phyloP scores from a whole-genome alignment of 2,888 invertebrate species.

The Drosophila robusta region DNA sequence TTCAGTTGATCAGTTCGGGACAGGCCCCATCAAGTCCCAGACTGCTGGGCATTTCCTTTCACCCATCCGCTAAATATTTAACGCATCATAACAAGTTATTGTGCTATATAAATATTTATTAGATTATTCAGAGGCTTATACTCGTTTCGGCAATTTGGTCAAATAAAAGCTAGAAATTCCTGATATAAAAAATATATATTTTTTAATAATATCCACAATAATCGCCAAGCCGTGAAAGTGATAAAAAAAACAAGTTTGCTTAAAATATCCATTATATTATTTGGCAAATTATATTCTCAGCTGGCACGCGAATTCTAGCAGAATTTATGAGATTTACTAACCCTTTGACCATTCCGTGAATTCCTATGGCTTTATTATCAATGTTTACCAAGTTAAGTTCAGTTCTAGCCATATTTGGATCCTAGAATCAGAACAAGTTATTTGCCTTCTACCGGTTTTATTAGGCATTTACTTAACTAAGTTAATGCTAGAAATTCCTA shows the following conservation, averaged over 20 bases:
- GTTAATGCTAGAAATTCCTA: constrained; percentile 50
- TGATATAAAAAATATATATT: constrained; percentile 31
- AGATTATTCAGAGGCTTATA: constrained; percentile 36
- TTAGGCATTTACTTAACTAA: constrained; percentile 41
- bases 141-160: constrained; percentile 34
- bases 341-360: background rate
- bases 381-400: constrained; percentile 2
- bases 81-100: constrained; percentile 34
- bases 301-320: constrained; percentile 34
- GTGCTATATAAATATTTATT: constrained; percentile 40
- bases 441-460: constrained; percentile 34
- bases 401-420: constrained; percentile 9
- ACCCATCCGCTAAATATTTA: constrained; percentile 1
- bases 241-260: constrained; percentile 21
- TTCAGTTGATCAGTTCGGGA: constrained; percentile 3
- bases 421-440: constrained; percentile 42
- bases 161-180: constrained; percentile 51
- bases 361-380: background rate
- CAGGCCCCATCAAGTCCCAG: background rate
- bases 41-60: constrained; percentile 12
- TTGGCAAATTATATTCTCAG: constrained; percentile 9
- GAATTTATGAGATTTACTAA: background rate
- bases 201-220: constrained; percentile 21
- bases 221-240: constrained; percentile 35
- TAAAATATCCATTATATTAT: constrained; percentile 25